A percentile compares a stretch with the other conserved stretches of the same genome.
Evolutionary conservation across 2,888 invertebrate species (phyloP).

Genomic region (Caenorhabditis virilis): DNA sequence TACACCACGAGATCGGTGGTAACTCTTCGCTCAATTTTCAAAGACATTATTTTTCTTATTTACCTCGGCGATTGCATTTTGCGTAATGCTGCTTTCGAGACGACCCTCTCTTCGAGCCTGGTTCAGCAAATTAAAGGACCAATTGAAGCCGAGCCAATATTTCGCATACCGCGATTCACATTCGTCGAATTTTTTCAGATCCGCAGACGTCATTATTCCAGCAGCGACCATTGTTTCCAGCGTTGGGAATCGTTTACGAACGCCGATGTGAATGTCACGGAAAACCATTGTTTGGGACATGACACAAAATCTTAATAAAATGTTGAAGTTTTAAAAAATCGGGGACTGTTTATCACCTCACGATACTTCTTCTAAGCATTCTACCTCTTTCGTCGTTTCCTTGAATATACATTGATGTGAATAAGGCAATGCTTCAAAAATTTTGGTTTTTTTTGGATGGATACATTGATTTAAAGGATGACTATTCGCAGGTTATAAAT

Average conservation of each 20-base stretch:
- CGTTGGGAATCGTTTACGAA: slow-evolving; percentile 47
- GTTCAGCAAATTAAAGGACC: slow-evolving; percentile 54
- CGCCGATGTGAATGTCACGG: slow-evolving; percentile 50
- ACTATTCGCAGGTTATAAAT: too few species aligned
- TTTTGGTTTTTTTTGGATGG: too few species aligned
- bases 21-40: background rate
- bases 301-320: too few species aligned
- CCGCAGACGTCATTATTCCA: slow-evolving; percentile 33
- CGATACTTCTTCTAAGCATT: slow-evolving; percentile 53
- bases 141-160: slow-evolving; percentile 63
- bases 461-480: too few species aligned
- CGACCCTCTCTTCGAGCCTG: slow-evolving; percentile 39
- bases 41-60: background rate
- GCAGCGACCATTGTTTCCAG: slow-evolving; percentile 45
- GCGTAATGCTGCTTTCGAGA: slow-evolving; percentile 33
- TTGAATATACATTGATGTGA: slow-evolving; percentile 45
- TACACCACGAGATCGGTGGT: slow-evolving; percentile 8
- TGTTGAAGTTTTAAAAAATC: too few species aligned
- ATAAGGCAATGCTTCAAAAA: slow-evolving; percentile 56
- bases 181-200: slow-evolving; percentile 31
- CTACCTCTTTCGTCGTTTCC: slow-evolving; percentile 54
- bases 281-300: slow-evolving; percentile 52
- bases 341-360: too few species aligned
- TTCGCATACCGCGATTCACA: slow-evolving; percentile 45
- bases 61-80: slow-evolving; percentile 45